A percentile compares a stretch with the other conserved stretches of the same genome.
Conservation (phyloP, 2,888 invertebrate genomes). For the Lochmaea crataegi region DNA sequence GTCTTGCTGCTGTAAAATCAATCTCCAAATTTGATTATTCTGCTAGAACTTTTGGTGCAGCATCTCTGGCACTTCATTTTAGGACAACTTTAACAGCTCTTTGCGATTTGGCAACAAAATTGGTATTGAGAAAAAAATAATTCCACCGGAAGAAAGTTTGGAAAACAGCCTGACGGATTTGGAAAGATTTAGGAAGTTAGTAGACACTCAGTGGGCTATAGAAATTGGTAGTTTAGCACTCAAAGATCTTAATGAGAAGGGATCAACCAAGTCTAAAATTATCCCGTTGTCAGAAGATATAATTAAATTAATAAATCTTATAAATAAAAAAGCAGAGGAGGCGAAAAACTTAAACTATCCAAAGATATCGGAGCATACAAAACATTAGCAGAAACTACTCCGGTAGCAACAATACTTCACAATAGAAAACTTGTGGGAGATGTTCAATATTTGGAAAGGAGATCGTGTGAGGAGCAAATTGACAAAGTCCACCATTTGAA, state of each 20-base stretch:
- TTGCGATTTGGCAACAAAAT: no score
- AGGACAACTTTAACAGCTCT: conserved; percentile 41
- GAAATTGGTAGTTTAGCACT: no score
- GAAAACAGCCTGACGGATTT: conserved; percentile 29
- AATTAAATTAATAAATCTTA: background rate
- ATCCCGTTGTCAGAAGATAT: background rate
- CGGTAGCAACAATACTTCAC: background rate
- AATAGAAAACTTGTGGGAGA: background rate
- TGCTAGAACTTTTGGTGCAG: conserved; percentile 41
- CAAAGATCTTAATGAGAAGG: no score
- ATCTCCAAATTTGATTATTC: conserved; percentile 29
- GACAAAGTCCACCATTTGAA: no score
- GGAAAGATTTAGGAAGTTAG: conserved; percentile 27
- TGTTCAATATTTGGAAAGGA: no score
- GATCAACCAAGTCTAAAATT: background rate
- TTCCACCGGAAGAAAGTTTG: conserved; percentile 7
- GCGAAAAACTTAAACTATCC: background rate
- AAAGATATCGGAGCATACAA: background rate
- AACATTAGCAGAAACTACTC: background rate
- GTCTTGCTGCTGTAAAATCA: conserved; percentile 5
- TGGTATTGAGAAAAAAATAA: conserved; percentile 41
- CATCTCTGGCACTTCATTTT: conserved; percentile 40
- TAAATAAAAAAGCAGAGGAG: background rate
- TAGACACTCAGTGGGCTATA: no score
- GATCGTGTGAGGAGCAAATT: no score